Evolutionary conservation across 2,888 invertebrate genomes (phyloP).

Genomic region (Apoda limacodes): DNA sequence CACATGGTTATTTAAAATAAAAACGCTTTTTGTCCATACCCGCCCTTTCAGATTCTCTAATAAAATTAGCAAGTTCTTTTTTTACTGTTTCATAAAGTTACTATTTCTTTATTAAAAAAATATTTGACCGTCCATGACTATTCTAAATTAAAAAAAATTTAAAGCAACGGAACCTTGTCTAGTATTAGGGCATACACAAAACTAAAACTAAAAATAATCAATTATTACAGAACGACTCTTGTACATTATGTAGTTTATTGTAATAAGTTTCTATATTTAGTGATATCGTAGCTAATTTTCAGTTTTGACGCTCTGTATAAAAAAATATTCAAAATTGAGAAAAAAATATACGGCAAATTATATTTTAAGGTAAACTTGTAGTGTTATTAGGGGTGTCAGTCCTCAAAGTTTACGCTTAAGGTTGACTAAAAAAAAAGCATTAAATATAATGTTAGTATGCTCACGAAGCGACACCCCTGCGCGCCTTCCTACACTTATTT

Average conservation of each 20-base stretch:
- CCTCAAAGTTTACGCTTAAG: conserved; percentile 41
- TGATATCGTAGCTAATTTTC: conserved; percentile 49
- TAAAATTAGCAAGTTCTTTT: too few species aligned
- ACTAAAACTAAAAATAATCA: conserved; percentile 41
- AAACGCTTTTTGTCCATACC: too few species aligned
- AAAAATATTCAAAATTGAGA: conserved; percentile 31
- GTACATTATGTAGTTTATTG: conserved; percentile 53
- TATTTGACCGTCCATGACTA: conserved; percentile 46
- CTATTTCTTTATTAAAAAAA: too few species aligned
- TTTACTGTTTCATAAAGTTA: too few species aligned
- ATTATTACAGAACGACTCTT: conserved; percentile 55
- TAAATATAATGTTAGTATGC: too few species aligned
- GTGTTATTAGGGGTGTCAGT: conserved; percentile 31
- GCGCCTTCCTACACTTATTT: conserved; percentile 28
- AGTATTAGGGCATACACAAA: conserved; percentile 39
- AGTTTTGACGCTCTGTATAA: conserved; percentile 38
- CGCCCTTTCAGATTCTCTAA: too few species aligned
- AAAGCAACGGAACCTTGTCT: conserved; percentile 38
- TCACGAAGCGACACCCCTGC: conserved; percentile 28
- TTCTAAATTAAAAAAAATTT: conserved; percentile 17
- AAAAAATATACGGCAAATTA: conserved; percentile 31
- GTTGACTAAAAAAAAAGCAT: conserved; percentile 8
- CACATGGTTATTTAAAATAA: too few species aligned
- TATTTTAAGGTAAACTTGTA: conserved; percentile 38
- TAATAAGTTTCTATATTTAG: conserved; percentile 46